These are phyloP conservation scores for Protonemura montana DNA, from an alignment of 2,888 invertebrate species.

Conservation along the genomic window DNA sequence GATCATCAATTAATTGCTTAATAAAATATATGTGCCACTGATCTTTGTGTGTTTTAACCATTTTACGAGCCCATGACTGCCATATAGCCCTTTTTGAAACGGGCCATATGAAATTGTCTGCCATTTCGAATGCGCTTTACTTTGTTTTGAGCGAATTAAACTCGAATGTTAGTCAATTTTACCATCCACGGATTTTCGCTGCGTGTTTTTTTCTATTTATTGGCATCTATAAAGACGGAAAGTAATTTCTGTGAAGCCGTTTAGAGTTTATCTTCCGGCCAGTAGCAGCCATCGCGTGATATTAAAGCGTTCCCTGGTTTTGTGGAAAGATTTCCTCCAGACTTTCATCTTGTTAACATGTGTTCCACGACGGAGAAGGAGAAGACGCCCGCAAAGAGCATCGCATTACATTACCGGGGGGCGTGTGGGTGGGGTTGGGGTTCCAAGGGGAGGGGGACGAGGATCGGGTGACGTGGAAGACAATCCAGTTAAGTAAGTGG, in stretches of 20 bases:
- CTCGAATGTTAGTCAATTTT: too few species aligned
- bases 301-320: neutral
- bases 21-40: constrained; percentile 12
- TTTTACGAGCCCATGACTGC: neutral
- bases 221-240: neutral
- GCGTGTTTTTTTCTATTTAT: too few species aligned
- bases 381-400: constrained; percentile 32
- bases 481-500: constrained; percentile 50
- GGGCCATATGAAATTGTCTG: neutral
- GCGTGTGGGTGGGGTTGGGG: constrained; percentile 29
- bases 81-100: neutral
- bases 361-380: neutral
- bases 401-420: constrained; percentile 45
- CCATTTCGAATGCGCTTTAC: neutral
- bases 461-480: constrained; percentile 40
- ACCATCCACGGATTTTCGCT: too few species aligned
- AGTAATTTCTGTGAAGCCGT: neutral
- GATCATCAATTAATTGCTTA: neutral
- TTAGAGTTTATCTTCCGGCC: neutral
- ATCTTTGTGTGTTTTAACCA: constrained; percentile 7
- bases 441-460: constrained; percentile 3
- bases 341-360: constrained; percentile 12
- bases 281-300: neutral
- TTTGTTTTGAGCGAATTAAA: too few species aligned
- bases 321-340: neutral